Base-by-base conservation (phyloP, 2,113 vertebrate species). In the Acanthochromis polyacanthus region DNA sequence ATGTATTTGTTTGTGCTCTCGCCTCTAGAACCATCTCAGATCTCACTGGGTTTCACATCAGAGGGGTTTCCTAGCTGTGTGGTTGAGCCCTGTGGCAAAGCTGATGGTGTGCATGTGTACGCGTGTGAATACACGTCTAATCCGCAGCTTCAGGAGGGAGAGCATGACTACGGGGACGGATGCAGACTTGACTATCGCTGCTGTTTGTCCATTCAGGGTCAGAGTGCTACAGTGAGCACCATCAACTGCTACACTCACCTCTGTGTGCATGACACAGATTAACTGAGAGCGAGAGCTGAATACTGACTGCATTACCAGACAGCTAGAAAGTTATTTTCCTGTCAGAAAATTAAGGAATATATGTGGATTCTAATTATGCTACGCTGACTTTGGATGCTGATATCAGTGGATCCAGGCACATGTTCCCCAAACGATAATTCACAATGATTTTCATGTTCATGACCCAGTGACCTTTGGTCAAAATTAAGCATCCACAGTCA, bases 31-130 rank as follows among this genome's bases (percentile, higher is more conserved):
- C 32, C 76, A 75, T 68, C 73, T 85, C 75, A 82, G 46, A 81
- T 88, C 56, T 84, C 65, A 70, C 43, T 58, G 56, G 84, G 67
- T 89, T 71, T 74, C 79, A 83, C 71, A 86, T 90, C 77, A 82
- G 67, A 83, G 68, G 81, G 63, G 43, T 80, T 81, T 73, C 71
- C 64, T 71, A 77, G 69, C 83, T 83, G 63, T 82, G 69, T 75
- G 77, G 59, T 38, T 3, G 20, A 60, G 57, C 48, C 78, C 74
- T 60, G 32, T 52, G 65, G 78, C 83, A 58, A 73, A 80, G 52
- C 60, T 71, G 52, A 52, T 68, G 50, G 28, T 76, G 55, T 56
- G 10, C 45, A 30, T 82, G 10, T 17, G 64, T 71, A 30, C 30
- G 38, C 68, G 36, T 76, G 70, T 81, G 53, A 63, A 61, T 68